Conservation (phyloP, 2,113 vertebrate genomes). For the Phrynocephalus versicolor region DNA sequence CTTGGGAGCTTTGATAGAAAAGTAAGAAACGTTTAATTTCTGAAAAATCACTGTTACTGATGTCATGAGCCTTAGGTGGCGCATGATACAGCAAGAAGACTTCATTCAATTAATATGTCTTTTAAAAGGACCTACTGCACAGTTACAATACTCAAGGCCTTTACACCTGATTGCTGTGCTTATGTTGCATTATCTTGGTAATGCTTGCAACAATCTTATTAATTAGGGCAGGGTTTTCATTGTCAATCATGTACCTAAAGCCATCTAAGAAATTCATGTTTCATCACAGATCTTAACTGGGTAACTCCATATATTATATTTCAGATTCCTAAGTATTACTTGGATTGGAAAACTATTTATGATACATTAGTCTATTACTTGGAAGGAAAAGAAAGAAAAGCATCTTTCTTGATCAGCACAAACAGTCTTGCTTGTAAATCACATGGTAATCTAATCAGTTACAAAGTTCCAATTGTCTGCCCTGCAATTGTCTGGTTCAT, state of each 20-base stretch:
- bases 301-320: neutral
- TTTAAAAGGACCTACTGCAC: neutral
- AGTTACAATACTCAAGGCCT: neutral
- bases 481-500: neutral
- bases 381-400: neutral
- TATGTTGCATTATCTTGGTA: too few relatives aligned
- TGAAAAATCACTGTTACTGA: too few relatives aligned
- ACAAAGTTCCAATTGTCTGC: neutral
- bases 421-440: neutral
- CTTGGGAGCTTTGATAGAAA: too few relatives aligned
- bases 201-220: neutral
- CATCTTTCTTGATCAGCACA: neutral
- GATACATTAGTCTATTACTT: neutral
- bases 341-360: neutral
- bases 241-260: neutral
- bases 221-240: neutral
- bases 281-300: neutral
- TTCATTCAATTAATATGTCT: too few relatives aligned
- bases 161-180: neutral
- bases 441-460: neutral
- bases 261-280: neutral
- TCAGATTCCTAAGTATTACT: neutral
- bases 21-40: too few relatives aligned
- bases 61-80: too few relatives aligned
- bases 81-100: too few relatives aligned